These are phyloP conservation scores for Trialeurodes vaporariorum DNA, from an alignment of 1,140 invertebrate species.

Conservation along the genomic window DNA sequence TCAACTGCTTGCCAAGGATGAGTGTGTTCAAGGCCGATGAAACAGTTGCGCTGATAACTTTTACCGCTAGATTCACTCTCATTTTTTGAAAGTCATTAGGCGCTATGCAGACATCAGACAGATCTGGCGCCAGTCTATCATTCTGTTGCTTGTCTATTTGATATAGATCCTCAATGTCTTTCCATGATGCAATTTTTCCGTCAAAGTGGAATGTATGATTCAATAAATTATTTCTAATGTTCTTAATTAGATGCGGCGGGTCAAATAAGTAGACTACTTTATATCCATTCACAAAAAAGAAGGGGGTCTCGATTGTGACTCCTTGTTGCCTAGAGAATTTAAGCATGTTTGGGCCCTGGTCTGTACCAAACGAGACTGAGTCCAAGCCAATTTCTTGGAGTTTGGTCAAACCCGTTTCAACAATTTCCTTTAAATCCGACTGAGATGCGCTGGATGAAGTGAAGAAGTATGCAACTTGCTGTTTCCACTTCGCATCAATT, in stretches of 20 bases:
- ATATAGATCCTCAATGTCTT: not conserved
- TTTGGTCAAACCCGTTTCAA: not conserved
- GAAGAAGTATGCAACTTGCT: not conserved
- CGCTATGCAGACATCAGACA: not conserved
- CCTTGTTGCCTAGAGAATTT: not conserved
- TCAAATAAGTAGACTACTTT: not conserved
- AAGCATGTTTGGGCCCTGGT: not conserved
- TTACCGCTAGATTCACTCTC: not conserved
- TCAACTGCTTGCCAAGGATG: not conserved
- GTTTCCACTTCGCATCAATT: not conserved
- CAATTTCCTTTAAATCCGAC: not conserved
- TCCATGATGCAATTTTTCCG: not conserved
- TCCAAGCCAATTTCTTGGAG: not conserved
- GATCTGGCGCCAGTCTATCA: not conserved
- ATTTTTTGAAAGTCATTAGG: not conserved
- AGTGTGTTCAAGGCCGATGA: not conserved
- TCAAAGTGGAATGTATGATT: not conserved
- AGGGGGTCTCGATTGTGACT: not conserved
- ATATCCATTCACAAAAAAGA: not conserved
- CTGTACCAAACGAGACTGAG: not conserved
- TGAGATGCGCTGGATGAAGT: not conserved
- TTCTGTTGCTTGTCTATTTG: not conserved
- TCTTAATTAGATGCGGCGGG: not conserved
- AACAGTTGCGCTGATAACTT: not conserved
- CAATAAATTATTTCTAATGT: not conserved